These are phyloP conservation scores for Machaerirhynchus nigripectus DNA, from an alignment of 2,113 vertebrate genomes.

Conservation along the genomic window DNA sequence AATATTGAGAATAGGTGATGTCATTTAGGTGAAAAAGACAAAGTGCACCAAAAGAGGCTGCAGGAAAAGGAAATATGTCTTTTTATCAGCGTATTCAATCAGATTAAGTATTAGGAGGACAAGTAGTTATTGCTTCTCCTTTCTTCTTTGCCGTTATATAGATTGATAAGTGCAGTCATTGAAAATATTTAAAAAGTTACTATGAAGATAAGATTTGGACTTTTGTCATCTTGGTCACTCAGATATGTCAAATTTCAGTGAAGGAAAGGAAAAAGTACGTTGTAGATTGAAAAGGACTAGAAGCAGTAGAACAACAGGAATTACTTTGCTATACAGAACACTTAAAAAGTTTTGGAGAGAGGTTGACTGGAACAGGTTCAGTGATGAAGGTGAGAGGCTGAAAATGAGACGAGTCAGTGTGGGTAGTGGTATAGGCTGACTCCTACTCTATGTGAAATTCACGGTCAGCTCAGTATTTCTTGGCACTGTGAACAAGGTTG, in stretches of 20 bases:
- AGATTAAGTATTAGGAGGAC: neutral
- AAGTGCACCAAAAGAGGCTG: neutral
- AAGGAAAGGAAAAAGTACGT: neutral
- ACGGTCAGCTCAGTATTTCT: neutral
- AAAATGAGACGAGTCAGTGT: neutral
- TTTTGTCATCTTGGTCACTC: neutral
- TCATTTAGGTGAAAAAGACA: neutral
- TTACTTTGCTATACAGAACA: neutral
- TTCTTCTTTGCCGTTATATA: neutral
- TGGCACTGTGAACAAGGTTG: neutral
- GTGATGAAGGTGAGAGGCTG: neutral
- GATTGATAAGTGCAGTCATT: neutral
- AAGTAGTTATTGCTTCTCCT: neutral
- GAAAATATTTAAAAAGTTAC: neutral
- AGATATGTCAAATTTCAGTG: neutral
- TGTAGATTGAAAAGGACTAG: neutral
- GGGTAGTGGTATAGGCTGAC: neutral
- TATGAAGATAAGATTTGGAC: neutral
- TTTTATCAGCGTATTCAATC: neutral
- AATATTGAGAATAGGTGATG: neutral
- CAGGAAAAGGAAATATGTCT: neutral
- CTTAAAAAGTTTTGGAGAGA: neutral
- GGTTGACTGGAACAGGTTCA: neutral
- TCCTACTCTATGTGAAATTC: neutral
- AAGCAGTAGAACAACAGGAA: neutral